Base-by-base conservation (phyloP, 2,888 invertebrate species). In the Drosophila prostipennis region DNA sequence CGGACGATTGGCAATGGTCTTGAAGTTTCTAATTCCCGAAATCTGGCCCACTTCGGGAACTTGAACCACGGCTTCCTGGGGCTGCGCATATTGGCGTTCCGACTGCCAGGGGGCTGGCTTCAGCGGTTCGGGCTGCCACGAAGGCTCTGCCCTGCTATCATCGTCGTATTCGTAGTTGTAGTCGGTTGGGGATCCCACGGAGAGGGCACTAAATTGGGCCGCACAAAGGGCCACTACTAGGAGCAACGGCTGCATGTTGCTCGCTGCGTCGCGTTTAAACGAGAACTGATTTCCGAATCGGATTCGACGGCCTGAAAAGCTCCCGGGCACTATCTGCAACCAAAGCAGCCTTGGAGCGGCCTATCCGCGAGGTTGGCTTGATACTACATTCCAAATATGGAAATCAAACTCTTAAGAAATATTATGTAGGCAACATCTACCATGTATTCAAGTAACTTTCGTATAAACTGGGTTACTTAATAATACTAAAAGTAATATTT, bases 41-140 rank as follows among this genome's bases (percentile, higher is more conserved):
- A 91, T 57, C 7, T 74, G 61, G 2, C 91, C 91, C 13, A 90
- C 76, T 0, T 80, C 81, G 3, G 91, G 90, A 26, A 90, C 69
- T 3, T 74, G 49, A 3, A 90, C 57, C 5, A 78, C 63, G n/a
- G 65, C 37, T 6, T 46, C 60, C 1, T 29, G 59, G 13, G 78
- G 61, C 7, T 26, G 34, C 14, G 59, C 46, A 6, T 14, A 16
- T 8, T 7, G 42, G 3, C 16, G 43, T 0, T n/a, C n/a, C 8
- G n/a, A 6, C 43, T 60, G 56, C 87, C 78, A 80, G 0, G 60
- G 49, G 0, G 64, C 67, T 3, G 61, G 48, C 16, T 34, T 61
- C 14, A 83, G 26, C 0, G 73, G 82, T 14, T 61, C 74, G 0
- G 78, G 78, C 6, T 54, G 61, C 32, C 63, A 87, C 2, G 57